Percentiles rank a stretch among this genome's conserved stretches.
phyloP scores from a whole-genome alignment of 1,140 invertebrate species.

The Hyles vespertilio region DNA sequence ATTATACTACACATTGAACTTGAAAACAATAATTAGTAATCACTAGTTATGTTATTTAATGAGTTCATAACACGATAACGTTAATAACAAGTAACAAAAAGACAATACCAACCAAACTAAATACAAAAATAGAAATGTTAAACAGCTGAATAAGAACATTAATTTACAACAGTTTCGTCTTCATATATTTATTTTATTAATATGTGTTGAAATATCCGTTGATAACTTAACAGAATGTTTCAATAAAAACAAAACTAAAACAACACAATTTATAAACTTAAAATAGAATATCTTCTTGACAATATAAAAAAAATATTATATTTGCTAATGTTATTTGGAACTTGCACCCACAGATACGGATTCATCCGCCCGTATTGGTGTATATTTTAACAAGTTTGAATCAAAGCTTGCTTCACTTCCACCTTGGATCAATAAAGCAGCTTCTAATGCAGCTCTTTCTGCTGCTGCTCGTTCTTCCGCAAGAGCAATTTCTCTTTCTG shows the following conservation, averaged over 20 bases:
- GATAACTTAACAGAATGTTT: neutral
- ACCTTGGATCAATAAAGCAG: conserved; percentile 34
- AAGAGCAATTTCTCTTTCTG: conserved; percentile 51
- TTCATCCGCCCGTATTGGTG: conserved; percentile 35
- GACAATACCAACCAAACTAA: no score
- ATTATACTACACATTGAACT: no score
- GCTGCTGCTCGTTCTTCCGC: conserved; percentile 48
- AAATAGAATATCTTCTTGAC: conserved; percentile 3
- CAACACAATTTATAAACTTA: neutral
- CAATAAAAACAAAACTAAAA: conserved; percentile 3
- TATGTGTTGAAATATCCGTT: neutral
- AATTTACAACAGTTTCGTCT: no score
- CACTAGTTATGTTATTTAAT: no score
- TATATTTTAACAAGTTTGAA: conserved; percentile 57
- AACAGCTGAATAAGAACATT: no score
- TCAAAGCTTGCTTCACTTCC: conserved; percentile 62
- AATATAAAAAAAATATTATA: neutral
- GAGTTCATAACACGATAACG: no score
- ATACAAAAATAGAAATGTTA: no score
- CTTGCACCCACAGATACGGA: conserved; percentile 27
- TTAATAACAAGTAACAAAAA: no score
- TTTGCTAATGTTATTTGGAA: conserved; percentile 23
- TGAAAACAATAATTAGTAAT: no score
- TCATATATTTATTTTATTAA: no score
- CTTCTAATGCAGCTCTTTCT: conserved; percentile 48